Evolutionary conservation across 2,113 vertebrate genomes (phyloP).

Genomic region (Pomatostomus ruficeps): DNA sequence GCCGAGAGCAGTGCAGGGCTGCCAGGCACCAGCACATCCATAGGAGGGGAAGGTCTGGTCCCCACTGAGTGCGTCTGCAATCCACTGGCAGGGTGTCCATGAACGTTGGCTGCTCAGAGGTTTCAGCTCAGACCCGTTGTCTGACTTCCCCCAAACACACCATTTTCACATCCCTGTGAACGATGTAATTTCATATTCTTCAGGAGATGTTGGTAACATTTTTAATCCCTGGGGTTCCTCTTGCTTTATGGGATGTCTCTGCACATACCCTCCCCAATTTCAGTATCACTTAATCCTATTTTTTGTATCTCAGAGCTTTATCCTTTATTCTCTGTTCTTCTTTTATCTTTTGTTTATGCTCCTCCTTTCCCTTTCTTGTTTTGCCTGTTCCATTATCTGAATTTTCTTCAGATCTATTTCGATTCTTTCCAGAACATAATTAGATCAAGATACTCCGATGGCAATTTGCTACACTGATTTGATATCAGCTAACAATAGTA

Average conservation of each 20-base stretch:
- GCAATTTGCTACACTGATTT: slow-evolving; percentile 39
- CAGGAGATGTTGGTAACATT: background rate
- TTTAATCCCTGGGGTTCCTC: background rate
- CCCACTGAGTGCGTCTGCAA: background rate
- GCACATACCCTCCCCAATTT: background rate
- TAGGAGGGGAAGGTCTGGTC: background rate
- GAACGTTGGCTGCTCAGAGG: background rate
- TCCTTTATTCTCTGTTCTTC: slow-evolving; percentile 40
- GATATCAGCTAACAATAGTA: slow-evolving; percentile 34
- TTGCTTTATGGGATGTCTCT: background rate
- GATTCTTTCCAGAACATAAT: slow-evolving; percentile 40
- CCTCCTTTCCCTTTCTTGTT: slow-evolving; percentile 59
- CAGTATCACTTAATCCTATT: slow-evolving; percentile 13
- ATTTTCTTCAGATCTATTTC: slow-evolving; percentile 64
- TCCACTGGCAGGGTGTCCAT: background rate
- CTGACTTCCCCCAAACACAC: background rate
- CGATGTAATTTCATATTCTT: background rate
- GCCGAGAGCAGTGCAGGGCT: background rate
- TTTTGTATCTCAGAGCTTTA: slow-evolving; percentile 41
- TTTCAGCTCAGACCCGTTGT: background rate
- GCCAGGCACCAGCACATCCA: background rate
- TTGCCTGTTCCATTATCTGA: slow-evolving; percentile 52
- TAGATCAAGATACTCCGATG: slow-evolving; percentile 38
- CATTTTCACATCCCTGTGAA: background rate
- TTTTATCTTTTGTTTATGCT: slow-evolving; percentile 63